These are phyloP conservation scores for Scolanthus callimorphus DNA, from an alignment of 92 coral and sea anemone genomes.

Conservation along the genomic window DNA sequence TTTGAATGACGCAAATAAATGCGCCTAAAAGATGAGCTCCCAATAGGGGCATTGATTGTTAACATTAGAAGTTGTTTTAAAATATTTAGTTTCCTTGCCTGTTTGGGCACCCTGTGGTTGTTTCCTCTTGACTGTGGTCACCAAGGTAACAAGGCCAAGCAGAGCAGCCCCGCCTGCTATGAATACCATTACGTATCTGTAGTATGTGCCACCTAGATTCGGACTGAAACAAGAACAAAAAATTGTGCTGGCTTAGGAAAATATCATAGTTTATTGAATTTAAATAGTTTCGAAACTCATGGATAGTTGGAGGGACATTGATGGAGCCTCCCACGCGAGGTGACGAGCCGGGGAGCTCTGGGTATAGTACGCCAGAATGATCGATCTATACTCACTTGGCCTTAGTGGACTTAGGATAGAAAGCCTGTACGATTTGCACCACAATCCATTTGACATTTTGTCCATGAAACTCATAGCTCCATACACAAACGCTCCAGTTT, in stretches of 20 bases:
- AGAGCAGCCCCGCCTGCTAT: constrained; percentile 83
- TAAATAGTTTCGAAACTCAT: too few relatives aligned
- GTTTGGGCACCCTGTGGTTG: neutral
- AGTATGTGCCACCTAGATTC: constrained; percentile 43
- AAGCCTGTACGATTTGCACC: constrained; percentile 75
- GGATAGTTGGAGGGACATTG: too few relatives aligned
- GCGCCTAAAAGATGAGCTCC: too few relatives aligned
- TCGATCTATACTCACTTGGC: neutral
- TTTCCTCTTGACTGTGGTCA: constrained; percentile 47
- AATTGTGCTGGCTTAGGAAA: too few relatives aligned
- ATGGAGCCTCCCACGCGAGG: too few relatives aligned
- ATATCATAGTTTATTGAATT: too few relatives aligned
- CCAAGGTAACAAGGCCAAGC: constrained; percentile 56
- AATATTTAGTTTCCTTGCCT: neutral
- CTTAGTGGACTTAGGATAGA: constrained; percentile 34
- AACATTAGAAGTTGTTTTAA: too few relatives aligned
- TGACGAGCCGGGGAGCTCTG: too few relatives aligned
- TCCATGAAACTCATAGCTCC: constrained; percentile 97
- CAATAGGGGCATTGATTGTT: too few relatives aligned
- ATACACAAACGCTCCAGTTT: constrained; percentile 94
- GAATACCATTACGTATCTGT: constrained; percentile 76
- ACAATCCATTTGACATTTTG: constrained; percentile 89
- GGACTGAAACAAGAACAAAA: too few relatives aligned
- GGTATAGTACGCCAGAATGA: too few relatives aligned
- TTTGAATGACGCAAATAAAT: too few relatives aligned